Evolutionary conservation across 2,888 invertebrate species (phyloP).

Genomic region (Drosophila colorata): DNA sequence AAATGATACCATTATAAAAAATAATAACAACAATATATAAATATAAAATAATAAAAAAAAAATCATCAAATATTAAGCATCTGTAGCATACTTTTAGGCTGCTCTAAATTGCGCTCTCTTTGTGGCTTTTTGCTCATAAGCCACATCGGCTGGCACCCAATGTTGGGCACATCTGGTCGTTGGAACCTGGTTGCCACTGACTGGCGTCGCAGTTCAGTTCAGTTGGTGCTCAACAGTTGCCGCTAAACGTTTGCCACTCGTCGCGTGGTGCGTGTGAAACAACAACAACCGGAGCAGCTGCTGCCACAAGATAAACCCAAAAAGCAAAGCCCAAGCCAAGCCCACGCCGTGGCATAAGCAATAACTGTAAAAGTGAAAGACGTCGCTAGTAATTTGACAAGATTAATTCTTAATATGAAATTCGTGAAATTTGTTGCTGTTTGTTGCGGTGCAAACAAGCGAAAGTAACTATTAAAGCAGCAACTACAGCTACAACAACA

Average conservation of each 20-base stretch:
- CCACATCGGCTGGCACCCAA: constrained; percentile 51
- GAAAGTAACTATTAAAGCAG: constrained; percentile 58
- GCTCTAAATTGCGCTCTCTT: constrained; percentile 10
- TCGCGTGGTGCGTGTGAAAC: constrained; percentile 45
- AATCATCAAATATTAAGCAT: neutral
- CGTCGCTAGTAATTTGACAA: constrained; percentile 49
- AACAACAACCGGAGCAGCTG: constrained; percentile 8
- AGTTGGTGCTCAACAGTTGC: constrained; percentile 64
- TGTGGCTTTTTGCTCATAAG: neutral
- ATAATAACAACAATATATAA: no score
- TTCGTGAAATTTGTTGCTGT: constrained; percentile 39
- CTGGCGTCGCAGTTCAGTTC: constrained; percentile 15
- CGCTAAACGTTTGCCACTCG: constrained; percentile 53
- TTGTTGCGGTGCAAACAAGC: constrained; percentile 52
- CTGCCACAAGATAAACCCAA: constrained; percentile 7
- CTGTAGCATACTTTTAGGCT: constrained; percentile 56
- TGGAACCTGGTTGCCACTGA: constrained; percentile 15
- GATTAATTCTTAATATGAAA: constrained; percentile 69
- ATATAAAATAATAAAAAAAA: neutral
- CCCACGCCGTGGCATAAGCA: constrained; percentile 14
- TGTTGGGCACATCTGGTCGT: constrained; percentile 56
- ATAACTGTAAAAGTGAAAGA: constrained; percentile 74
- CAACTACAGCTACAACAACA: constrained; percentile 18
- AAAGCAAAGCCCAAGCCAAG: constrained; percentile 16
- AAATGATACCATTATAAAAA: no score